Percentiles rank a stretch among this genome's conserved stretches.
Conservation (phyloP, 2,113 vertebrate species). For the Corythornis cristatus region DNA sequence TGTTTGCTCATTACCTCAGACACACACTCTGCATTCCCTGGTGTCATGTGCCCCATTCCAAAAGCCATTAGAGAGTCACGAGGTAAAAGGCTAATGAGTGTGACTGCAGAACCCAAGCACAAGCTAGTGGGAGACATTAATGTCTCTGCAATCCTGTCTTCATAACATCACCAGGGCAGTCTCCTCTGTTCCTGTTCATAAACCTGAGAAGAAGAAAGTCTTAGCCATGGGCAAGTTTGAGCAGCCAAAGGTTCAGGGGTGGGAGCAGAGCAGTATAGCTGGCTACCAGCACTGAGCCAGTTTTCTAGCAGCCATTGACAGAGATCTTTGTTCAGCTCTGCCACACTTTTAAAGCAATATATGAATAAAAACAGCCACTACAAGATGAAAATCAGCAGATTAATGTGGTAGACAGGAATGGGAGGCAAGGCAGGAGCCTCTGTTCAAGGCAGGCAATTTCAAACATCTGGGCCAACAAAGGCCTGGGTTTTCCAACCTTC, state of each 20-base stretch:
- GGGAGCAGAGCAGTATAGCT: neutral
- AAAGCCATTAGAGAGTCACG: slow-evolving; percentile 57
- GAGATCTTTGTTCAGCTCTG: neutral
- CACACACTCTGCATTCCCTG: slow-evolving; percentile 2
- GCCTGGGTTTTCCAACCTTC: neutral
- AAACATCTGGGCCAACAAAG: neutral
- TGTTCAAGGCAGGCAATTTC: neutral
- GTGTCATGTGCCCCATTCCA: slow-evolving; percentile 53
- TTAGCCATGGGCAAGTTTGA: neutral
- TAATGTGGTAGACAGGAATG: neutral
- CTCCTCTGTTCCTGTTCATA: neutral
- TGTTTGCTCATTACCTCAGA: slow-evolving; percentile 44
- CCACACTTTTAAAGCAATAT: neutral
- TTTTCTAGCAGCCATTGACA: neutral
- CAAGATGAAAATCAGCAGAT: neutral
- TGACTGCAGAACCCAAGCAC: neutral
- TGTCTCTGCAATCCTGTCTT: neutral
- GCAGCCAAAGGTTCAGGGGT: neutral
- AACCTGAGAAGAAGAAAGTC: fast-evolving
- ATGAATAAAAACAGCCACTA: neutral
- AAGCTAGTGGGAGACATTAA: neutral
- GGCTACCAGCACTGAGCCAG: neutral
- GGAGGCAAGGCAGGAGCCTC: neutral
- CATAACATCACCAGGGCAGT: neutral
- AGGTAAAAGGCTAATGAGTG: slow-evolving; percentile 27